phyloP scores from a whole-genome alignment of 92 coral and sea anemone genomes.

The Zoanthus sociatus region DNA sequence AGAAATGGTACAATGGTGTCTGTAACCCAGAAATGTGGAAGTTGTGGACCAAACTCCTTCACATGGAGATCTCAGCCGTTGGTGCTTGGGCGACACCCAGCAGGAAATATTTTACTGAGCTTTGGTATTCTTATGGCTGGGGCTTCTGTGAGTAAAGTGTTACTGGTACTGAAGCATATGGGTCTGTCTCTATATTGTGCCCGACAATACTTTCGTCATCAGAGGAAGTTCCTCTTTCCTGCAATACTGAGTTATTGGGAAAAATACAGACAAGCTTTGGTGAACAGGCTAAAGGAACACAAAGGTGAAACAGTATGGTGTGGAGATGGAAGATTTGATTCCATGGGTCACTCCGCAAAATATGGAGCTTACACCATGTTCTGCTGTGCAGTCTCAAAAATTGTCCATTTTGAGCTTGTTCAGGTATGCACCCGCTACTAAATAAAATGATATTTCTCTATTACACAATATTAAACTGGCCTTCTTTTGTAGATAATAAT shows the following conservation, averaged over 20 bases:
- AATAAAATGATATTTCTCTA: background rate
- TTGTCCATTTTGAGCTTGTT: constrained; percentile 6
- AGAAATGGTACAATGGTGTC: background rate
- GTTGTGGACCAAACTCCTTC: background rate
- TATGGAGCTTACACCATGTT: background rate
- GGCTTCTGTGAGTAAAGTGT: background rate
- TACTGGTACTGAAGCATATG: background rate
- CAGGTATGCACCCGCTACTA: background rate
- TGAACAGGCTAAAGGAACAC: background rate
- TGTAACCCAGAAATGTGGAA: background rate
- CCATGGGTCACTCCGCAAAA: background rate
- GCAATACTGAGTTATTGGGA: background rate
- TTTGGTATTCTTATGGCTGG: too few relatives aligned
- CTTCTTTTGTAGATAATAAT: background rate
- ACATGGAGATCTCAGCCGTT: too few relatives aligned
- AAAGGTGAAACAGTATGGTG: background rate
- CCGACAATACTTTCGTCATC: background rate
- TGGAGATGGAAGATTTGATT: background rate
- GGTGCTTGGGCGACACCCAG: background rate
- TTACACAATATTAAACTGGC: background rate
- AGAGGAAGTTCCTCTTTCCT: background rate
- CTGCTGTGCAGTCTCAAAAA: background rate
- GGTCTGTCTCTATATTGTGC: background rate
- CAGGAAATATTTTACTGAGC: background rate
- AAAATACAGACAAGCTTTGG: background rate